Evolutionary conservation across 2,888 invertebrate species (phyloP).

Genomic region (Cantharis rufa): DNA sequence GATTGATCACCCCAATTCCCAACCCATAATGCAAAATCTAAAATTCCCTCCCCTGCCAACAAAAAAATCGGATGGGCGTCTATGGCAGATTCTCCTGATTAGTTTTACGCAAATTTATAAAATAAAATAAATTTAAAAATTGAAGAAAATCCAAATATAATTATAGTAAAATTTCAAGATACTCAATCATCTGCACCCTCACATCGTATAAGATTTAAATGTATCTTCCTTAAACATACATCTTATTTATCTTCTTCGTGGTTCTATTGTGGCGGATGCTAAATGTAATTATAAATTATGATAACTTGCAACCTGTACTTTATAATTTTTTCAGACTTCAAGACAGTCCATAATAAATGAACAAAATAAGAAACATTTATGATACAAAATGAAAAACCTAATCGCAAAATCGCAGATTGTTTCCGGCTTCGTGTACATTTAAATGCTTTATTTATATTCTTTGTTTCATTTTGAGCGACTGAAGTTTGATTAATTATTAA

Average conservation of each 20-base stretch:
- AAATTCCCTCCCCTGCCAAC: background rate
- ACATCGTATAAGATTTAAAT: background rate
- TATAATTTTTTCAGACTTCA: background rate
- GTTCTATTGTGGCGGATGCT: background rate
- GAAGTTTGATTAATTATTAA: conserved; percentile 37
- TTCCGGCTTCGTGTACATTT: conserved; percentile 33
- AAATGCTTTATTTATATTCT: conserved; percentile 36
- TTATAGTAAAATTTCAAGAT: background rate
- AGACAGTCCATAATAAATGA: conserved; percentile 18
- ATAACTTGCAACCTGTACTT: background rate
- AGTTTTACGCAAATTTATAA: background rate
- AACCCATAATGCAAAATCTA: background rate
- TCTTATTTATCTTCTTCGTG: background rate
- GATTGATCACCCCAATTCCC: background rate
- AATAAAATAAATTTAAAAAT: background rate
- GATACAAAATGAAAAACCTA: conserved; percentile 30
- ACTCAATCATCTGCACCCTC: background rate
- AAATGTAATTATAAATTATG: background rate
- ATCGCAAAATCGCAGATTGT: conserved; percentile 35
- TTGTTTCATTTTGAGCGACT: conserved; percentile 31
- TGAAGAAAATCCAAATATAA: background rate
- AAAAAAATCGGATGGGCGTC: background rate
- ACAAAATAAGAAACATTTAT: conserved; percentile 24
- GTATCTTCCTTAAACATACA: background rate
- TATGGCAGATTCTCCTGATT: background rate